Base-by-base conservation (phyloP, 2,113 vertebrate species). In the Origma solitaria region DNA sequence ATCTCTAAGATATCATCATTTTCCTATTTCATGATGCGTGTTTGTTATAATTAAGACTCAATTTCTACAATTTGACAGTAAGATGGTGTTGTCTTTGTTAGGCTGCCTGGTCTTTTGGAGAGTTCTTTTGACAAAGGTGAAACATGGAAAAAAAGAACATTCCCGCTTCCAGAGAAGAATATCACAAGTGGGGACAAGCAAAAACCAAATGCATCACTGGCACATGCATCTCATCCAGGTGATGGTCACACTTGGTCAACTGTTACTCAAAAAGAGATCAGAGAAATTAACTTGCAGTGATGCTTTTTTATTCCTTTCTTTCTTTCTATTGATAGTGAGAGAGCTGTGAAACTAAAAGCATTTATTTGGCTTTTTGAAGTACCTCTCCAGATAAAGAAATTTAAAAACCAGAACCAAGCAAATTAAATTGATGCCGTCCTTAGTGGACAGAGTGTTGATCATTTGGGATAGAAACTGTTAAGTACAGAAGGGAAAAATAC, bases 141-240 rank as follows among this genome's bases (percentile, higher is more conserved):
- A 83, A 40, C 75, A 1, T 57, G 80, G 42, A 95, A 94, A 71
- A 98, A 95, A 82, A 90, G 85, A 90, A 31, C 83, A 18, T 98
- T 94, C 27, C 98, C 96, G 92, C 90, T 96, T 90, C 96, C 97
- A 88, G 86, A 97, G 71, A 84, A 82, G 80, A 94, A 91, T 87
- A 88, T 94, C 90, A 82, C 86, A 35, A 82, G 90, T 17, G 90
- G 93, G 76, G 76, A 66, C 50, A 97, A 89, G 54, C 77, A 91
- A 30, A 97, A 82, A 86, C 45, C 56, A 78, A 93, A 88, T 64
- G 10, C 42, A 2, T 76, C 95, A 53, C 25, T 90, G 76, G 82
- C 70, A 89, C 40, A 2, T 57, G 62, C 15, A 10, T 72, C 68
- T 66, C 91, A 68, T 81, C 37, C 96, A 98, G 97, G 97, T 98